These are phyloP conservation scores for Dorcus hopei DNA, from an alignment of 2,888 invertebrate species.

Conservation along the genomic window DNA sequence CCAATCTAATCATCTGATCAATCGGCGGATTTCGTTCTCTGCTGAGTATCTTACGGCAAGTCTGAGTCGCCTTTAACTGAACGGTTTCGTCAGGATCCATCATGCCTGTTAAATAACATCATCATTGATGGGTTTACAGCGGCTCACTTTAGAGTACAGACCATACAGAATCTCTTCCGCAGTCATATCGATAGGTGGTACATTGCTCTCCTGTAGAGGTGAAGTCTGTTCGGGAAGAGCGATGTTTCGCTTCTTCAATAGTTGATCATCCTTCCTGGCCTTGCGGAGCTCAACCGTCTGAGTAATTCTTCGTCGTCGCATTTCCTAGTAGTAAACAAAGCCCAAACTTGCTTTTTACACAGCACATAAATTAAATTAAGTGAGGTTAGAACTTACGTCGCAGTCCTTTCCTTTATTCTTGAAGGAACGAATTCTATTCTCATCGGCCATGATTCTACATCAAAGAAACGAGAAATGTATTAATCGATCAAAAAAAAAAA, in stretches of 20 bases:
- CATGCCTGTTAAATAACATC: constrained; percentile 55
- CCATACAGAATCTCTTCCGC: constrained; percentile 71
- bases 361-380: not conserved
- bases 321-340: constrained; percentile 62
- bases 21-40: constrained; percentile 90
- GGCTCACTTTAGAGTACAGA: constrained; percentile 31
- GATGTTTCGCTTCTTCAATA: constrained; percentile 86
- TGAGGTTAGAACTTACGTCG: constrained; percentile 57
- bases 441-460: constrained; percentile 57
- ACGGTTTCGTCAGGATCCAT: constrained; percentile 59
- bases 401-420: constrained; percentile 75
- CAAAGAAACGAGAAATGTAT: not conserved
- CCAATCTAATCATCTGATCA: constrained; percentile 76
- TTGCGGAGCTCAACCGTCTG: constrained; percentile 89
- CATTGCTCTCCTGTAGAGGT: constrained; percentile 53
- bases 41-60: constrained; percentile 84
- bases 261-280: constrained; percentile 89
- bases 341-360: not conserved
- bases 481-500: not conserved
- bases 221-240: constrained; percentile 55
- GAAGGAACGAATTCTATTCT: constrained; percentile 66
- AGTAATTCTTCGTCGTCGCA: constrained; percentile 85
- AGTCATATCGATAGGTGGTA: constrained; percentile 51
- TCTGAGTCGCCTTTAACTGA: constrained; percentile 72
- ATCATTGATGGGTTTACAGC: not conserved